Evolutionary conservation across 1,140 invertebrate species (phyloP), one percentile per base, ranked within the genome.

Genomic region (Diabrotica virgifera): DNA sequence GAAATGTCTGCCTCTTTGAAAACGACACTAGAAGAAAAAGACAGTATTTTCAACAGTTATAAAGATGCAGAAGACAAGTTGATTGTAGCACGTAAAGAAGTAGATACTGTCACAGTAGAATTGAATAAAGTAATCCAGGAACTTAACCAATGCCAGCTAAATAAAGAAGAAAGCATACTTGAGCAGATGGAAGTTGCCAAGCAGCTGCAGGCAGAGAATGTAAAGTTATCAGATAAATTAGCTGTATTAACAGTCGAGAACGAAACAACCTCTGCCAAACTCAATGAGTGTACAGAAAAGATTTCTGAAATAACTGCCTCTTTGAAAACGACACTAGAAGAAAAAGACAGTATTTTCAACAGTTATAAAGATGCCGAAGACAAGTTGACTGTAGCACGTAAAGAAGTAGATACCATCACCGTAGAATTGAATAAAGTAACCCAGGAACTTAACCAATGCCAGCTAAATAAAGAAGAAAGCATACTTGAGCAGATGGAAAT

Each of bases 341-440:
- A 46, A n/a, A 46, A 46, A 46, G n/a, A 46, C 2, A 24, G 4
- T 24, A 24, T 24, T 24, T 24, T 24, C 24, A 24, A 24, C 4
- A 24, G 4, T 24, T 24, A 24, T 24, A 24, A 24, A 24, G 24
- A 24, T 24, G 24, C 24, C 24, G 24, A 24, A 24, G 59, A 51
- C 63, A 60, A 40, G 24, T 67, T 37, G 50, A 24, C 50, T 36
- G 10, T 61, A 24, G 24, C 37, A 2, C 24, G 62, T 59, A 54
- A 51, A 24, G 59, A 64, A 59, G 52, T 40, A 38, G 8, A 52
- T 62, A 37, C 38, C 10, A 63, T 24, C n/a, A 56, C 51, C 36
- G 12, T 50, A 5, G 51, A 62, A 56, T 10, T 36, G 59, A 14
- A 65, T 52, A 52, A 59, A 10, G 36, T 62, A 50, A 10, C 53